Evolutionary conservation across 2,113 vertebrate species (phyloP), one percentile per base, ranked within the genome.

Genomic region (Panurus biarmicus): DNA sequence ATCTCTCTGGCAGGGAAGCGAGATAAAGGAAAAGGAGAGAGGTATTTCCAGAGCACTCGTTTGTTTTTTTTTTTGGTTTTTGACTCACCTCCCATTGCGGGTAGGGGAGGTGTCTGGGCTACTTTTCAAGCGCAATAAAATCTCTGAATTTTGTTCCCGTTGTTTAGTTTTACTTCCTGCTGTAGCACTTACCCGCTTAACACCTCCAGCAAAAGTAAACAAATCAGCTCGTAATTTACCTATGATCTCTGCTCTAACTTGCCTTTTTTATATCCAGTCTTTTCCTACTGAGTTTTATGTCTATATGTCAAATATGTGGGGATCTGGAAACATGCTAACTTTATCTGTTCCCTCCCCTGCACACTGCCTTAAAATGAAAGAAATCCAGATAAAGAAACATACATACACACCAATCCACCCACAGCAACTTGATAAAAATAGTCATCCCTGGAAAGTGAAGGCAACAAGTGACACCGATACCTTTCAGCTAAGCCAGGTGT

Each of bases 121-220:
- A 19, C 81, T 93, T 94, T 91, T 87, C 89, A 87, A 91, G 89
- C 29, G 94, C 94, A 94, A 89, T 85, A 65, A 78, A 91, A 78
- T 4, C 87, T 75, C 94, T 31, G 85, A 77, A 84, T 93, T 95
- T 79, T 65, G 42, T 88, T 94, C 93, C 91, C 79, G 77, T 85
- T 89, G 71, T 78, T 94, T 70, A 58, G 95, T 89, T 93, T 92
- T 93, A 92, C 93, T 97, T 97, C 97, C 96, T 95, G 92, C 93
- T 93, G 35, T 45, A 93, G 85, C 80, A 48, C 69, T 91, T 85
- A 75, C 56, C 88, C 62, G 84, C 72, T 73, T 93, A 80, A 85
- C 90, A 93, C 95, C 94, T 96, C 94, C 87, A 96, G 95, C 97
- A 71, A 87, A 95, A 95, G 87, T 92, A 96, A 97, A 96, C 96